phyloP scores from a whole-genome alignment of 2,888 invertebrate genomes.

The Eutolmus rufibarbis region DNA sequence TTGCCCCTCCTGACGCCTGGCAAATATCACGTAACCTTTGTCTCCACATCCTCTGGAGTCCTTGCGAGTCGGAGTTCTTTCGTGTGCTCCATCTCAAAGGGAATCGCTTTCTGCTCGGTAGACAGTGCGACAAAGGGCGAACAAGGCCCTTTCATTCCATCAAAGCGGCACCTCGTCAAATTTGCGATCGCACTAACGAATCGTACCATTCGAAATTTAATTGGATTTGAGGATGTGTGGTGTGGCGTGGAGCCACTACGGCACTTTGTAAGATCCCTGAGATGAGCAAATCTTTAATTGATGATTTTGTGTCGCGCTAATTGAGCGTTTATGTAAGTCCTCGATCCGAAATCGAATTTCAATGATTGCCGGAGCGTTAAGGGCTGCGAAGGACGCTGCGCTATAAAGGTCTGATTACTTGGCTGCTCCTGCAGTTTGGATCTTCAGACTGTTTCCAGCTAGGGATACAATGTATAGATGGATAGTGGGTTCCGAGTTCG shows the following conservation, averaged over 20 bases:
- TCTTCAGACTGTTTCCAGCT: not conserved
- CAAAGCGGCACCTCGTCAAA: not conserved
- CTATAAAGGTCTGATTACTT: not conserved
- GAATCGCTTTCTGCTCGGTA: not conserved
- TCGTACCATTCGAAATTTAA: conserved; percentile 8
- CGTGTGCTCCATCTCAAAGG: not conserved
- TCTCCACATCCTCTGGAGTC: not conserved
- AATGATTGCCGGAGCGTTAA: not conserved
- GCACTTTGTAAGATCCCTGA: conserved; percentile 17
- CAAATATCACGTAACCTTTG: not conserved
- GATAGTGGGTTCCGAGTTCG: not conserved
- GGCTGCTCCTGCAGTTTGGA: not conserved
- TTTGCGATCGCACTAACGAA: not conserved
- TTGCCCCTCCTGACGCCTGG: not conserved
- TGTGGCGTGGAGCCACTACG: not conserved
- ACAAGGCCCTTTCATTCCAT: not conserved
- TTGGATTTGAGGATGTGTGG: conserved; percentile 19
- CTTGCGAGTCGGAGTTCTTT: not conserved
- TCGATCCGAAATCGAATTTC: conserved; percentile 14
- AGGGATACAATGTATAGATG: not conserved
- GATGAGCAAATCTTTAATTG: conserved; percentile 21
- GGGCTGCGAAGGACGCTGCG: not conserved
- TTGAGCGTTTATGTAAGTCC: conserved; percentile 16
- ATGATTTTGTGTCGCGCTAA: not conserved
- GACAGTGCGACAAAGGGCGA: not conserved